Percentiles rank a stretch among this genome's conserved stretches.
phyloP scores from a whole-genome alignment of 2,113 vertebrate species.

The Elaphurus davidianus region DNA sequence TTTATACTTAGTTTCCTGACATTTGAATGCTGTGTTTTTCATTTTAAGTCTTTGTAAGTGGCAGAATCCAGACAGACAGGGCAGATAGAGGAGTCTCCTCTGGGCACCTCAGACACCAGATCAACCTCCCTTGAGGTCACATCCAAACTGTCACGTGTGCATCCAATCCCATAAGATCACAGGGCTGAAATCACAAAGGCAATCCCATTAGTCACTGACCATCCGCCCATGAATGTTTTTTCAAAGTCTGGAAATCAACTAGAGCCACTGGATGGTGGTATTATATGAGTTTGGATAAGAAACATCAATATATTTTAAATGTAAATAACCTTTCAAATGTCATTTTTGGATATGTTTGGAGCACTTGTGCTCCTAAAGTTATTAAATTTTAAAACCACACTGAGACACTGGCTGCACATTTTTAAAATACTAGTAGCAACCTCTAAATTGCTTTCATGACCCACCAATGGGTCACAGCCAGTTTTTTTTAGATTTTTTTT shows the following conservation, averaged over 20 bases:
- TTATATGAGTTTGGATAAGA: background rate
- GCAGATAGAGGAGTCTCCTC: background rate
- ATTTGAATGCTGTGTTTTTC: background rate
- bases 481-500: background rate
- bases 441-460: background rate
- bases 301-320: background rate
- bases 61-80: no score
- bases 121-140: background rate
- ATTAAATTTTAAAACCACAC: background rate
- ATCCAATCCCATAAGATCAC: background rate
- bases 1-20: background rate
- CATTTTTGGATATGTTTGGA: background rate
- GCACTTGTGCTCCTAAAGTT: background rate
- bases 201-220: background rate
- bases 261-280: background rate
- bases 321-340: background rate
- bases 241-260: background rate
- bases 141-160: background rate
- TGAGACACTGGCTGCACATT: background rate
- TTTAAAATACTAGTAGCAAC: background rate
- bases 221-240: background rate
- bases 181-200: background rate
- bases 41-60: background rate
- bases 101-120: background rate
- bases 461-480: background rate